phyloP scores from a whole-genome alignment of 2,113 vertebrate genomes.

The Chrysochloris asiatica region DNA sequence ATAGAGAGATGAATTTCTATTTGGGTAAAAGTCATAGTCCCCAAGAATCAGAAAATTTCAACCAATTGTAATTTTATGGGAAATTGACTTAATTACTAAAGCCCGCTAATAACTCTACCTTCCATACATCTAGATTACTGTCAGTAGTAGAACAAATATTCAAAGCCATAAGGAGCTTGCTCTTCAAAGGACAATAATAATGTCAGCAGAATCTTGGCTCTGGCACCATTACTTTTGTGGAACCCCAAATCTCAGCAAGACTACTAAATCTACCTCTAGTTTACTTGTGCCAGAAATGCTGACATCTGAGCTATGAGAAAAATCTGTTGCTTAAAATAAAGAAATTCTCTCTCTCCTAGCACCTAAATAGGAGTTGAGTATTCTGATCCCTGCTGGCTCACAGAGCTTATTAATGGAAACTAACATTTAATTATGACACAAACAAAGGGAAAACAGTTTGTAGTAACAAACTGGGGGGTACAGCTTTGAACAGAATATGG shows the following conservation, averaged over 20 bases:
- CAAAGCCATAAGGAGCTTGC: neutral
- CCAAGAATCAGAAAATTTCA: conserved; percentile 47
- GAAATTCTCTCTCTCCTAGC: neutral
- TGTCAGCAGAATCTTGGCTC: neutral
- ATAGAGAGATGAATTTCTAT: conserved; percentile 46
- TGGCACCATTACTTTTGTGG: neutral
- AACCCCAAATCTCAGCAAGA: neutral
- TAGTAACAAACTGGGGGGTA: conserved; percentile 16
- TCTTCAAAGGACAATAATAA: neutral
- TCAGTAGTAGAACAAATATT: neutral
- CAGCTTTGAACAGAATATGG: conserved; percentile 6
- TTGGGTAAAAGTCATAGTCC: neutral
- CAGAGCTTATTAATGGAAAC: neutral
- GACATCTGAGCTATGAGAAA: neutral
- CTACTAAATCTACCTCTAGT: neutral
- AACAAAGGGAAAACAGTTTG: neutral
- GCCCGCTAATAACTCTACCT: neutral
- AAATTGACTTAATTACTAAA: conserved; percentile 10
- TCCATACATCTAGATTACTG: neutral
- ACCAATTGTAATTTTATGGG: neutral
- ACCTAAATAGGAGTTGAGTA: neutral
- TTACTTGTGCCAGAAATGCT: conserved; percentile 12
- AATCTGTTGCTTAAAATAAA: neutral
- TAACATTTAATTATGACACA: neutral
- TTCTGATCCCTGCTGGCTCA: neutral